These are phyloP conservation scores for Prunella fulvescens DNA, from an alignment of 2,113 vertebrate species.

Conservation along the genomic window DNA sequence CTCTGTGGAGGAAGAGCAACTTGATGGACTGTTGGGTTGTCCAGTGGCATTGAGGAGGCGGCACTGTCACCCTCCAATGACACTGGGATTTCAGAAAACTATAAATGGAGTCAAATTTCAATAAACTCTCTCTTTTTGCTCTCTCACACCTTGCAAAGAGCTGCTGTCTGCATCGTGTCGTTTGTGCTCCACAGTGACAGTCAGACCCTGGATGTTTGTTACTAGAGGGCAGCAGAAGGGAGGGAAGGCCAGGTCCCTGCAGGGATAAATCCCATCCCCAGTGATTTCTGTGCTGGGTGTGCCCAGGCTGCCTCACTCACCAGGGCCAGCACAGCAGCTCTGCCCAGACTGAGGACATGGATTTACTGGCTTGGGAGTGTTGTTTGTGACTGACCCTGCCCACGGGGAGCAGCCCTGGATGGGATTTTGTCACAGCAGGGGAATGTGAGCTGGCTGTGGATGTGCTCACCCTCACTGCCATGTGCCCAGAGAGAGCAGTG, in stretches of 20 bases:
- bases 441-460: not conserved
- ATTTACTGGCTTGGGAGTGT: not conserved
- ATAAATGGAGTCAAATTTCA: too few species aligned
- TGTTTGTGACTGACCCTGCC: not conserved
- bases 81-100: too few species aligned
- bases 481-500: accelerated
- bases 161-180: too few species aligned
- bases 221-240: not conserved
- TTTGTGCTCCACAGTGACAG: too few species aligned
- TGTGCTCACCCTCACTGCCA: not conserved
- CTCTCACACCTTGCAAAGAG: too few species aligned
- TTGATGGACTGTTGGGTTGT: too few species aligned
- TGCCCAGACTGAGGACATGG: not conserved
- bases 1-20: too few species aligned
- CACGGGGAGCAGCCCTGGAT: not conserved
- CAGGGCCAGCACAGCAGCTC: not conserved
- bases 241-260: accelerated
- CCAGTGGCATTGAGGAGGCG: too few species aligned
- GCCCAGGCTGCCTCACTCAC: not conserved
- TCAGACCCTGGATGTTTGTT: not conserved
- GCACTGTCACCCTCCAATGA: too few species aligned
- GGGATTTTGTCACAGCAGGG: not conserved
- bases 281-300: not conserved
- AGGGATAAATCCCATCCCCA: not conserved
- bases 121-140: too few species aligned